Base-by-base conservation (phyloP, 1,140 invertebrate species). In the Maconellicoccus hirsutus region DNA sequence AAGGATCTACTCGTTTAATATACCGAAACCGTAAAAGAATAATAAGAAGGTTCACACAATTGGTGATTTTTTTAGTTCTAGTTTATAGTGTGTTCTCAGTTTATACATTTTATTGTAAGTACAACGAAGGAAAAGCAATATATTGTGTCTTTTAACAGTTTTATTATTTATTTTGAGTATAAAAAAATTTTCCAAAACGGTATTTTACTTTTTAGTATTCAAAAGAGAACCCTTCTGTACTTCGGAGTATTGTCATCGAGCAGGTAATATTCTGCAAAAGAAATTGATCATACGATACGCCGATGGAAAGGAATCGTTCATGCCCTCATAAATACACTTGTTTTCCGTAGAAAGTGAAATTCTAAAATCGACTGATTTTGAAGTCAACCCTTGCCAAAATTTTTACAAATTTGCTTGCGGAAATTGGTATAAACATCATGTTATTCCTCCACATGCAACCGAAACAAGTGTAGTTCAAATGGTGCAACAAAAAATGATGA, bases 401-500 rank as follows among this genome's bases (percentile, higher is more conserved):
- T 95, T 95, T 80, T 94, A 93, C 80, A 89, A 93, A 79, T 94
- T 86, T 77, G 91, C 92, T 0, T 94, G 92, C 76, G 92, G 92
- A 0, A 87, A 88, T 0, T 96, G 93, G 92, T 94, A 94, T 78
- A 88, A 87, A 75, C 85, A 88, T 71, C 90, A 95, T 81, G 82
- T 90, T 1, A 95, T 96, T 75, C 93, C 93, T 8, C n/a, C 42
- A 52, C 3, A 52, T 52, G 10, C 42, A 3, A 8, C n/a, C 2
- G 42, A 52, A 16, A 52, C 16, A 19, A 52, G 42, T 16, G 42
- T 52, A 52, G 42, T 52, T 52, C 42, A 52, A 52, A 19, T 16
- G n/a, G 42, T 19, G 2, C 42, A 52, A 16, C 2, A 16, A 4
- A 3, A 16, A 52, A 52, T 52, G 4, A 8, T 52, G n/a, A 52